A percentile compares a stretch with the other conserved stretches of the same genome.
Conservation (phyloP, 2,113 vertebrate genomes). For the Urocitellus parryii region DNA sequence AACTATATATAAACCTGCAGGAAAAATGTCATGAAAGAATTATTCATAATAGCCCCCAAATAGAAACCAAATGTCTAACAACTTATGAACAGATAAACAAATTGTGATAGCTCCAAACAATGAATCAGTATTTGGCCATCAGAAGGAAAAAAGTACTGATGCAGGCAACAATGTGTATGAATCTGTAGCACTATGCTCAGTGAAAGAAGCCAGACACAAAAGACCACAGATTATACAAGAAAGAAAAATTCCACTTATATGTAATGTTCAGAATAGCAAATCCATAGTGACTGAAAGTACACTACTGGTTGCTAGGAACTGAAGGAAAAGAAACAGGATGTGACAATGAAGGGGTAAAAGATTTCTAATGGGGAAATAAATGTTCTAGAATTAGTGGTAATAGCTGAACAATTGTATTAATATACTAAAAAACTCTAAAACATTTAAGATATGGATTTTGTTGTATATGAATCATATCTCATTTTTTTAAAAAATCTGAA, state of each 20-base stretch:
- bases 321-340: background rate
- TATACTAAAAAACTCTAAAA: background rate
- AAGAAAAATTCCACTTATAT: background rate
- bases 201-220: background rate
- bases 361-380: background rate
- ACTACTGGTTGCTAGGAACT: background rate
- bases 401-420: background rate
- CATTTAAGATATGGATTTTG: background rate
- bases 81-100: background rate
- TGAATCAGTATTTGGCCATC: background rate
- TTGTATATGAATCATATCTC: background rate
- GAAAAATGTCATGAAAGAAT: background rate
- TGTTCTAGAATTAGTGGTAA: background rate
- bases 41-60: background rate
- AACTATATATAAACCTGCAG: background rate
- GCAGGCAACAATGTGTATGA: background rate
- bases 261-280: background rate
- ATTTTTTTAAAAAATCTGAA: background rate
- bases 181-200: background rate
- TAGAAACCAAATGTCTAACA: background rate
- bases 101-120: background rate
- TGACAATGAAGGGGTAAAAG: background rate
- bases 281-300: background rate
- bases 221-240: background rate
- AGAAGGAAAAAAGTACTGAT: background rate